Evolutionary conservation across 1,140 invertebrate species (phyloP).

Genomic region (Drosophila suzukii): DNA sequence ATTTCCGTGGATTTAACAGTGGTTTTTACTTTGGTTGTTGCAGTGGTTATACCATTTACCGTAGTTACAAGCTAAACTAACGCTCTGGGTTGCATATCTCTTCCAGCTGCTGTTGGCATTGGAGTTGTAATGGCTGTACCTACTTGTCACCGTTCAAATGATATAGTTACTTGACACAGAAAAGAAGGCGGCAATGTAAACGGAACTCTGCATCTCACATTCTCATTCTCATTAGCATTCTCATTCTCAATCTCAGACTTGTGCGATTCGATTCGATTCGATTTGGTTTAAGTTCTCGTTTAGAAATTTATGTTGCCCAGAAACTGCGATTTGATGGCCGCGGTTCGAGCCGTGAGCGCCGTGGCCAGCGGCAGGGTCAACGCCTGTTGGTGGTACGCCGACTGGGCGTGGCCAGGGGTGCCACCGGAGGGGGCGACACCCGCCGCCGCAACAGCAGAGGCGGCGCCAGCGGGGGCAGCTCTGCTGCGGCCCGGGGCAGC

Average conservation of each 20-base stretch:
- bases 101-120: conserved; percentile 15
- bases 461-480: conserved; percentile 41
- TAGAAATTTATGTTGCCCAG: conserved; percentile 84
- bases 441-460: conserved; percentile 39
- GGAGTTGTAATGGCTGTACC: conserved; percentile 55
- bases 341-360: conserved; percentile 77
- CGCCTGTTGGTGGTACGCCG: conserved; percentile 81
- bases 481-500: conserved; percentile 73
- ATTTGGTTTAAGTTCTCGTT: conserved; percentile 32
- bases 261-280: conserved; percentile 19
- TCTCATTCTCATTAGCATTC: conserved; percentile 6
- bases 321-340: conserved; percentile 84
- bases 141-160: conserved; percentile 73
- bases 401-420: conserved; percentile 62
- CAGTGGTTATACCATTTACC: conserved; percentile 59
- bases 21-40: conserved; percentile 29
- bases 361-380: conserved; percentile 79
- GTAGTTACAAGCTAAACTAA: conserved; percentile 60
- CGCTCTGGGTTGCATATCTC: conserved; percentile 27
- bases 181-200: conserved; percentile 29
- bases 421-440: conserved; percentile 49
- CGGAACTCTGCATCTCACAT: conserved; percentile 24
- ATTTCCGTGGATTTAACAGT: conserved; percentile 28
- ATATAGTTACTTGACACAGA: conserved; percentile 49
- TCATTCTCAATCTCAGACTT: conserved; percentile 29